Percentiles rank a stretch among this genome's conserved stretches.
Conservation (phyloP, 2,113 vertebrate species). For the Gymnorhina tibicen region DNA sequence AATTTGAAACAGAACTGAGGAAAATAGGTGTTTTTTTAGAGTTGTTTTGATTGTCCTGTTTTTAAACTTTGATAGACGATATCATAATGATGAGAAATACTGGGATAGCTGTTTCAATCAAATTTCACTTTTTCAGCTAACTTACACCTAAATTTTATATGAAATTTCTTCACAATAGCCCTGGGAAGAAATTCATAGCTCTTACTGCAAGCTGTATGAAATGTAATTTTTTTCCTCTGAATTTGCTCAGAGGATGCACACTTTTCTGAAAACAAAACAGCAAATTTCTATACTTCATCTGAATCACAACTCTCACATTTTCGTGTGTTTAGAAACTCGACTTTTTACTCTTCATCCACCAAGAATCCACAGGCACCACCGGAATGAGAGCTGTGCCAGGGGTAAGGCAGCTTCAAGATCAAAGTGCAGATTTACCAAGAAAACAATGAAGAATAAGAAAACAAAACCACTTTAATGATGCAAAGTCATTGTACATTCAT, state of each 20-base stretch:
- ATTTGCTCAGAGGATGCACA: not conserved
- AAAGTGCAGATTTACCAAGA: slow-evolving; percentile 36
- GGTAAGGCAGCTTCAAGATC: slow-evolving; percentile 17
- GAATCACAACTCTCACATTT: not conserved
- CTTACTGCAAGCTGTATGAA: not conserved
- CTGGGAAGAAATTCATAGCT: not conserved
- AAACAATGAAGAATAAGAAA: slow-evolving; percentile 28
- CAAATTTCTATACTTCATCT: not conserved
- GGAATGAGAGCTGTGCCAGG: not conserved
- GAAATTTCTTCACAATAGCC: not conserved
- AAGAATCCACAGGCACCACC: not conserved
- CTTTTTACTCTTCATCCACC: not conserved
- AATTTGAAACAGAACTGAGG: not conserved
- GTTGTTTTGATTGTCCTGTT: not conserved
- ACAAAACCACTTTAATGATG: not conserved
- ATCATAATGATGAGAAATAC: not conserved
- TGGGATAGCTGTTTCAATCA: not conserved
- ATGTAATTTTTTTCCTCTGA: not conserved
- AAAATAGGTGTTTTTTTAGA: not conserved
- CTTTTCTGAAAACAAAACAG: not conserved
- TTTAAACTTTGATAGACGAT: not conserved
- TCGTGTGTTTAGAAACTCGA: not conserved
- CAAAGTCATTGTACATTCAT: not conserved
- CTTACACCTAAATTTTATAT: not conserved
- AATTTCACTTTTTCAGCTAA: not conserved